Conservation (phyloP, 2,797 vertebrate species). For the Harpagifer antarcticus region DNA sequence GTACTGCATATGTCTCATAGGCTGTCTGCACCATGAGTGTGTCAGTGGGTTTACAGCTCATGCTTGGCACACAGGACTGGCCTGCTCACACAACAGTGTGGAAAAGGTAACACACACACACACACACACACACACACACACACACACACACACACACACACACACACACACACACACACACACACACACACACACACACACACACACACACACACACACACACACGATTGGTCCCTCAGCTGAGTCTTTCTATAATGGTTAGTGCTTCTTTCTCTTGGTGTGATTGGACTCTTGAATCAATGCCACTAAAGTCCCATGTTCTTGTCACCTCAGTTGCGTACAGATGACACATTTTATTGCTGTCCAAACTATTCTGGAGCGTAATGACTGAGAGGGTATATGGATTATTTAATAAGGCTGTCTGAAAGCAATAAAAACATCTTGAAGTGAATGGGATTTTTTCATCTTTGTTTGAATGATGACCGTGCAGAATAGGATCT, state of each 20-base stretch:
- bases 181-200: neutral
- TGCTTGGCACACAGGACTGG: conserved; percentile 40
- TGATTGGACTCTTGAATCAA: neutral
- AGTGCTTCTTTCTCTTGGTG: neutral
- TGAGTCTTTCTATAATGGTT: neutral
- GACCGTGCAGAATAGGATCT: neutral
- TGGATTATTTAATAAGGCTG: neutral
- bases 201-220: no score
- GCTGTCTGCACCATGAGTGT: conserved; percentile 3
- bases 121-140: conserved; percentile 10
- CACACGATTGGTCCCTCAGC: neutral
- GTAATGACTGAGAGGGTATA: neutral
- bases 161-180: conserved; percentile 5
- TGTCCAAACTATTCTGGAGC: neutral
- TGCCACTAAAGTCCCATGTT: neutral
- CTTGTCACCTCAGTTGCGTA: conserved; percentile 1
- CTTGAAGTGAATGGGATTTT: neutral
- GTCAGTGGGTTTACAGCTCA: conserved; percentile 33
- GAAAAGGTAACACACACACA: conserved; percentile 1
- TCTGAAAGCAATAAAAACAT: conserved; percentile 1
- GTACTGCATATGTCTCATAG: conserved; percentile 2
- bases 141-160: conserved; percentile 1
- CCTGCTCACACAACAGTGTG: conserved; percentile 16
- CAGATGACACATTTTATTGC: neutral
- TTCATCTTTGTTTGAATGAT: conserved; percentile 7